These are phyloP conservation scores for Chitala chitala DNA, from an alignment of 2,113 vertebrate genomes.

Conservation along the genomic window DNA sequence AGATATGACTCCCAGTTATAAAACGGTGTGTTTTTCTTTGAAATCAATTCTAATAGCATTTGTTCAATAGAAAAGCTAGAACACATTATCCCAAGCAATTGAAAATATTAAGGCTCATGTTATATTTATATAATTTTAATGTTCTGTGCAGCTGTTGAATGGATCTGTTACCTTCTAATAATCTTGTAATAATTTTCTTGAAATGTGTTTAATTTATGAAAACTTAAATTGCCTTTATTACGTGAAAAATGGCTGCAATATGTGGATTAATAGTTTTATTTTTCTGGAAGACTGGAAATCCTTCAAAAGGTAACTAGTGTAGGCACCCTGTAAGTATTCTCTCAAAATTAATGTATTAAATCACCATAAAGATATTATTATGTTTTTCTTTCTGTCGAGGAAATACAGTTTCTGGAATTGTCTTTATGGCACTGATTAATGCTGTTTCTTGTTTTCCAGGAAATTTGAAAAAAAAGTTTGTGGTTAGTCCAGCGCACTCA, in stretches of 20 bases:
- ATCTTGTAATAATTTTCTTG: slow-evolving; percentile 20
- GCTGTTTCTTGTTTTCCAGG: slow-evolving; percentile 5
- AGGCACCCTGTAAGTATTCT: not conserved
- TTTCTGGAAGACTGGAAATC: not conserved
- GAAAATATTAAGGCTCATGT: not conserved
- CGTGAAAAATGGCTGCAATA: not conserved
- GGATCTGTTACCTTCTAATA: not conserved
- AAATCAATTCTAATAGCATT: not conserved
- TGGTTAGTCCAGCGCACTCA: not conserved
- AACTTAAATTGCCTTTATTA: slow-evolving; percentile 8
- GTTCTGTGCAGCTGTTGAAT: not conserved
- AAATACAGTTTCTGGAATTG: not conserved
- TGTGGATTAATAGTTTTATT: slow-evolving; percentile 9
- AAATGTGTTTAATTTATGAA: slow-evolving; percentile 3
- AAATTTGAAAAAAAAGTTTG: not conserved
- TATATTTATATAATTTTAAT: not conserved
- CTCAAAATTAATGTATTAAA: slow-evolving; percentile 15
- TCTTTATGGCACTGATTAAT: not conserved
- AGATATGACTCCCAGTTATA: not conserved
- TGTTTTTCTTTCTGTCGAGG: not conserved
- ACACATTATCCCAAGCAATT: not conserved
- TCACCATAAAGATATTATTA: not conserved
- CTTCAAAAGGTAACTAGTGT: not conserved
- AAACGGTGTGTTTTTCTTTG: not conserved
- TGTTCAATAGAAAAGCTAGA: not conserved